Evolutionary conservation across 2,888 invertebrate species (phyloP).

Genomic region (Heliconius hortense): DNA sequence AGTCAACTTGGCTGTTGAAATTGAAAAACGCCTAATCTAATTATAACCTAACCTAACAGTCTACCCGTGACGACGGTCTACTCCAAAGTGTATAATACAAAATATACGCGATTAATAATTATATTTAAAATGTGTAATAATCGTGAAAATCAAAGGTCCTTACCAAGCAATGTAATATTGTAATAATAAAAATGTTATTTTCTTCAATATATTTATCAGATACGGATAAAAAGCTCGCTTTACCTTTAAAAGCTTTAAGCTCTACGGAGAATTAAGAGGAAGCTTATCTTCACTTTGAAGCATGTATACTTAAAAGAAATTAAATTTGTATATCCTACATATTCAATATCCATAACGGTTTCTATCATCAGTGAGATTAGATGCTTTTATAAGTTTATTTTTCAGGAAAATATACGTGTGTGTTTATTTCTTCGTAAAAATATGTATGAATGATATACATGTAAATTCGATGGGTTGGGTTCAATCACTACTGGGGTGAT

Average conservation of each 20-base stretch:
- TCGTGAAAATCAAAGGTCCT: no score
- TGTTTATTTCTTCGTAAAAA: background rate
- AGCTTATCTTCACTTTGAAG: slow-evolving; percentile 21
- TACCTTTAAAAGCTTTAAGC: slow-evolving; percentile 12
- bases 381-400: slow-evolving; percentile 1
- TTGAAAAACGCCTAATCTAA: no score
- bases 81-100: no score
- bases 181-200: background rate
- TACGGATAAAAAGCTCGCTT: slow-evolving; percentile 3
- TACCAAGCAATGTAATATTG: no score
- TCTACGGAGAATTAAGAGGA: slow-evolving; percentile 13
- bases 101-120: no score
- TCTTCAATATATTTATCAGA: background rate
- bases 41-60: no score
- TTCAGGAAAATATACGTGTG: background rate
- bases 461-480: no score
- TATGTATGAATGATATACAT: background rate
- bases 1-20: no score
- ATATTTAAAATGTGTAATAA: no score
- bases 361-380: slow-evolving; percentile 39
- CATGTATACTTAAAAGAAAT: slow-evolving; percentile 33
- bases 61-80: no score
- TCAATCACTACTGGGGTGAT: no score
- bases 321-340: slow-evolving; percentile 40
- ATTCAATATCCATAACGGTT: slow-evolving; percentile 42